Conservation (phyloP, 2,797 vertebrate genomes). For the Diplodus sargus region DNA sequence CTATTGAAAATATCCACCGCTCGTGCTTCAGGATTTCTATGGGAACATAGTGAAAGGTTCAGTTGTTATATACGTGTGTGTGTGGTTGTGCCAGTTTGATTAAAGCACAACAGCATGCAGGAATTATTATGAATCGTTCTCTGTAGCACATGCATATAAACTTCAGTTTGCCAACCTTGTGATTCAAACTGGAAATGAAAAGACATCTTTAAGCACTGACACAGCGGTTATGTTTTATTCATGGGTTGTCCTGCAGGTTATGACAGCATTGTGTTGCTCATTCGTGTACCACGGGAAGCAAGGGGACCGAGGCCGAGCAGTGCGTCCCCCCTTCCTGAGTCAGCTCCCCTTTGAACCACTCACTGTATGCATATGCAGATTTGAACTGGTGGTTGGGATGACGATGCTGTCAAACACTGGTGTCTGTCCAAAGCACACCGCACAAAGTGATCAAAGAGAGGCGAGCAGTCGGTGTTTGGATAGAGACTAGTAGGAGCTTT, state of each 20-base stretch:
- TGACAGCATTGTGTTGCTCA: conserved; percentile 67
- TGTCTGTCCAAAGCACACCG: conserved; percentile 40
- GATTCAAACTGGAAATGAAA: conserved; percentile 71
- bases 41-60: conserved; percentile 22
- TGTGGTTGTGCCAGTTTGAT: conserved; percentile 40
- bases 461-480: conserved; percentile 55
- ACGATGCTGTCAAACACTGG: conserved; percentile 57
- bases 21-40: conserved; percentile 64
- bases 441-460: conserved; percentile 41
- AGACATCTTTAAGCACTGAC: conserved; percentile 71
- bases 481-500: conserved; percentile 44
- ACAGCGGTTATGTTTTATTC: conserved; percentile 76
- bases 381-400: conserved; percentile 56
- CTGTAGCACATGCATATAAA: conserved; percentile 42
- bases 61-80: conserved; percentile 14
- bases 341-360: conserved; percentile 75
- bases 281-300: conserved; percentile 53
- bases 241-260: conserved; percentile 66
- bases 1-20: conserved; percentile 65
- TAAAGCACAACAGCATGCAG: conserved; percentile 41
- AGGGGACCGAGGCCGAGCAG: conserved; percentile 52
- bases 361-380: conserved; percentile 73
- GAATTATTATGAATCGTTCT: conserved; percentile 48
- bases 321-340: conserved; percentile 64
- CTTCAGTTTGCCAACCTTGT: conserved; percentile 30